phyloP scores from a whole-genome alignment of 2,113 vertebrate species.

The Syngnathus scovelli region DNA sequence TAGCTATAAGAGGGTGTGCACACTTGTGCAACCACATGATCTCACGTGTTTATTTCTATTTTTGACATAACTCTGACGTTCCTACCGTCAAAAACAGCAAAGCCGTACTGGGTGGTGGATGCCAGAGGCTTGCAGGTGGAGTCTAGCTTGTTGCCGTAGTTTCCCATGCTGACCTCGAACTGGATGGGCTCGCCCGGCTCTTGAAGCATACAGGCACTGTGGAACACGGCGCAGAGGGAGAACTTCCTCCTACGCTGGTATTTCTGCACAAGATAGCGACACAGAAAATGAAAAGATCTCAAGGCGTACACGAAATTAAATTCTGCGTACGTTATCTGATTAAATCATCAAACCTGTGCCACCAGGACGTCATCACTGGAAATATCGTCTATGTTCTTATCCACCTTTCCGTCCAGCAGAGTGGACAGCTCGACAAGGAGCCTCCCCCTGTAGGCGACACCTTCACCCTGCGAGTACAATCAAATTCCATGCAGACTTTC shows the following conservation, averaged over 20 bases:
- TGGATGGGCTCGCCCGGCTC: conserved; percentile 90
- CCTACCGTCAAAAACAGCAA: conserved; percentile 88
- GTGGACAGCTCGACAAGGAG: conserved; percentile 88
- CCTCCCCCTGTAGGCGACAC: conserved; percentile 90
- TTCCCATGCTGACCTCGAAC: conserved; percentile 98
- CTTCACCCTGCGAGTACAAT: conserved; percentile 78
- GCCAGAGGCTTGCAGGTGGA: conserved; percentile 90
- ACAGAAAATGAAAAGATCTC: too few relatives aligned
- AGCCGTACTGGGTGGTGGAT: conserved; percentile 91
- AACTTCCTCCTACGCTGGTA: too few relatives aligned
- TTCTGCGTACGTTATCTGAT: background rate
- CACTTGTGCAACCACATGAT: too few relatives aligned
- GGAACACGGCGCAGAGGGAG: conserved; percentile 71
- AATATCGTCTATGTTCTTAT: conserved; percentile 81
- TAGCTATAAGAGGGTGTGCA: too few relatives aligned
- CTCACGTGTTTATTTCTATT: background rate
- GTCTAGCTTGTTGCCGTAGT: conserved; percentile 97
- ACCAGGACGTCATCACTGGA: conserved; percentile 86
- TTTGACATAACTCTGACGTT: background rate
- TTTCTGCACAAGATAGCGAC: too few relatives aligned
- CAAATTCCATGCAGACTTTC: background rate
- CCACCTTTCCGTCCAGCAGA: conserved; percentile 77
- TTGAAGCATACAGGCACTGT: conserved; percentile 89
- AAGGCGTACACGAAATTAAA: too few relatives aligned
- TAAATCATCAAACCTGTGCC: conserved; percentile 75